Conservation (phyloP, 2,888 invertebrate genomes). For the Amiota mariae region DNA sequence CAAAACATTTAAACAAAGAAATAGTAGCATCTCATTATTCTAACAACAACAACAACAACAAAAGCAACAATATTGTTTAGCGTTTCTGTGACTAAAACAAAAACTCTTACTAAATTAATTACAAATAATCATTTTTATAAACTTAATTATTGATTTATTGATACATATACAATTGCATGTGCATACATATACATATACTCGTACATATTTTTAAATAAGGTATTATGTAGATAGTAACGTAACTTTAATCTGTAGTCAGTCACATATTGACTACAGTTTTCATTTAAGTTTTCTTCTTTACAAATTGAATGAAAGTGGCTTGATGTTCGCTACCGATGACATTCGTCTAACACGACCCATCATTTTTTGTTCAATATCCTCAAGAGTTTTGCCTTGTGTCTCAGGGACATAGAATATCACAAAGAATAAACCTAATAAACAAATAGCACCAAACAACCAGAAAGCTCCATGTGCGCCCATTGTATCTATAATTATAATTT, state of each 20-base stretch:
- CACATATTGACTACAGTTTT: too few relatives aligned
- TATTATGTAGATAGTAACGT: not conserved
- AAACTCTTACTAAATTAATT: too few relatives aligned
- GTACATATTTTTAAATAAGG: not conserved
- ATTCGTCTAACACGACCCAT: constrained; percentile 77
- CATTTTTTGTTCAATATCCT: constrained; percentile 91
- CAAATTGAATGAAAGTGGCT: constrained; percentile 81
- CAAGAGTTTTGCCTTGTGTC: constrained; percentile 92
- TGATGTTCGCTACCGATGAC: constrained; percentile 89
- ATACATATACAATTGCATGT: too few relatives aligned
- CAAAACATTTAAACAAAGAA: too few relatives aligned
- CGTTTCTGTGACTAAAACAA: too few relatives aligned
- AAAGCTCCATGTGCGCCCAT: constrained; percentile 84
- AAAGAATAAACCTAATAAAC: constrained; percentile 83
- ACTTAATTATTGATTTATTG: too few relatives aligned
- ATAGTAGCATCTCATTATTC: too few relatives aligned
- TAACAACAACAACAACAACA: too few relatives aligned
- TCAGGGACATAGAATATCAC: constrained; percentile 91
- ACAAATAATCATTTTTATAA: too few relatives aligned
- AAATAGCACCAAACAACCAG: constrained; percentile 85
- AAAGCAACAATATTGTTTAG: too few relatives aligned
- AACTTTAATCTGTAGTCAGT: not conserved
- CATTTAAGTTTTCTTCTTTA: constrained; percentile 49
- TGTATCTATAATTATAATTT: not conserved
- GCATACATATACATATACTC: too few relatives aligned